phyloP scores from a whole-genome alignment of 2,797 vertebrate genomes.

The Esox masquinongy region DNA sequence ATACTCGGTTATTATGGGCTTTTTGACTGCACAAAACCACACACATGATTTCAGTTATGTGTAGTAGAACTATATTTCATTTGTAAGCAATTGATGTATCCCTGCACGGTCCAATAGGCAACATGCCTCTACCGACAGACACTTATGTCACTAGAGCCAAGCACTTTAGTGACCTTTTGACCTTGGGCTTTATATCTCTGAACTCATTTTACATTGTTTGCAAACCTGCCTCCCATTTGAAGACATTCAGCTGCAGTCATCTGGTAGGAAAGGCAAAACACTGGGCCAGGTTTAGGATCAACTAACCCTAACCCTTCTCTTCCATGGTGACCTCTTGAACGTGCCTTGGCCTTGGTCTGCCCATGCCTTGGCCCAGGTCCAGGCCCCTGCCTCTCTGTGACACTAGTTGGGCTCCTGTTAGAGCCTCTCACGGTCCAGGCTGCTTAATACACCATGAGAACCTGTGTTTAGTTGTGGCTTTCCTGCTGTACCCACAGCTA shows the following conservation, averaged over 20 bases:
- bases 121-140: conserved; percentile 11
- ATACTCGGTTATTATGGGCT: conserved; percentile 70
- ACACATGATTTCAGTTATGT: conserved; percentile 71
- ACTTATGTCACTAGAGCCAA: neutral
- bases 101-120: conserved; percentile 19
- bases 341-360: too few relatives aligned
- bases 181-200: conserved; percentile 34
- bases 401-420: conserved; percentile 32
- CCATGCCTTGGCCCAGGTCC: conserved; percentile 23
- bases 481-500: conserved; percentile 63
- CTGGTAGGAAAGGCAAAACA: neutral
- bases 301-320: neutral
- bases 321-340: conserved; percentile 34
- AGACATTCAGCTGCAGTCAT: neutral
- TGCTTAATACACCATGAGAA: conserved; percentile 67
- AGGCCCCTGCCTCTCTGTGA: neutral
- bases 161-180: conserved; percentile 50
- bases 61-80: conserved; percentile 52
- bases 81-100: conserved; percentile 35
- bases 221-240: neutral
- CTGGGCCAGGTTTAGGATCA: neutral
- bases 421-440: conserved; percentile 56
- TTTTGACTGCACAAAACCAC: conserved; percentile 69
- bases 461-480: conserved; percentile 63
- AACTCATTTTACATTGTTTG: neutral